Base-by-base conservation (phyloP, 2,888 invertebrate species). In the Aromia moschata region DNA sequence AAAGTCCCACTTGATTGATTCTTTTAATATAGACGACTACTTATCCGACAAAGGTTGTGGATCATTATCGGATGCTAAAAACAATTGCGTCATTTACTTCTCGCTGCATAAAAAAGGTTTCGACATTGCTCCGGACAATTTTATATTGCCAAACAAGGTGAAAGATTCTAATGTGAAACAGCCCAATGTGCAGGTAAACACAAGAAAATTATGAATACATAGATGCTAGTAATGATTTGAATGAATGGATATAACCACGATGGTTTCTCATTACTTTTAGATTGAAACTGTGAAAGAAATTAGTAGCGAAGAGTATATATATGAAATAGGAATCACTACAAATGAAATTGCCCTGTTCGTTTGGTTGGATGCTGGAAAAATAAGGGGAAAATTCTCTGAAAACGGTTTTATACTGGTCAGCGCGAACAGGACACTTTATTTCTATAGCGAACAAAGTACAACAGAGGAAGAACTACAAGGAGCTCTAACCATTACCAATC, bases 351-450 rank as follows among this genome's bases (percentile, higher is more conserved):
- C 89, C 0, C 79, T 88, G 4, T 92, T 91, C 77, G 85, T 91
- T 0, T 91, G 90, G 89, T 76, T 91, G 15, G 89, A 90, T 63
- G 76, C 85, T 0, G 78, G 76, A 1, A 74, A 77, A 2, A 74
- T 82, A 36, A 76, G 73, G 9, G 93, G 93, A 1, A 81, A 79
- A 57, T 93, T 93, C 77, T 87, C 88, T 0, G 88, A 91, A 67
- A 93, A 94, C 78, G 94, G 93, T 0, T 88, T 93, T 60, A 38
- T 77, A 14, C 75, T 71, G 70, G 62, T 77, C 16, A 67, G 60
- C 18, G 36, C 62, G 15, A 60, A 30, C 1, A 77, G 71, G 64
- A 70, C 43, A 9, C 64, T 79, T 2, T 62, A 64, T 14, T 78
- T 80, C 59, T 56, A 60, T 12, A 64, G 74, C 37, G 61, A 71